These are phyloP conservation scores for Luffia ferchaultella DNA, from an alignment of 2,888 invertebrate genomes.

Conservation along the genomic window DNA sequence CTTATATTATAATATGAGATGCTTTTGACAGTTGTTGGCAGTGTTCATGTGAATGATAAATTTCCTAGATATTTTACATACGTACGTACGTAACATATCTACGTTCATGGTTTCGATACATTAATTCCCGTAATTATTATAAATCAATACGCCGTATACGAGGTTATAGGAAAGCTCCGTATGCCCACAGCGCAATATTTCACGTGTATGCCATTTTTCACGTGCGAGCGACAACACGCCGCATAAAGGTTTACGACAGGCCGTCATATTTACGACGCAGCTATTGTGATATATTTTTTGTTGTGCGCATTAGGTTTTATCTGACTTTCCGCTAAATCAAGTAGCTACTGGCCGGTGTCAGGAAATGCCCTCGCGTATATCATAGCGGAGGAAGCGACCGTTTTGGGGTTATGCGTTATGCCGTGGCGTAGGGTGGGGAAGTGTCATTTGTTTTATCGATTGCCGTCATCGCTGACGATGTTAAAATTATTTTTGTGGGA, in stretches of 20 bases:
- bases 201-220: constrained; percentile 48
- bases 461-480: constrained; percentile 12
- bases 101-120: too few species aligned
- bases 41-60: too few species aligned
- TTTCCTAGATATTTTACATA: too few species aligned
- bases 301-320: constrained; percentile 67
- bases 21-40: too few species aligned
- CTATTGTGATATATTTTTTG: constrained; percentile 66
- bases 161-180: background rate
- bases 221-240: constrained; percentile 56
- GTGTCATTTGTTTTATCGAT: constrained; percentile 49
- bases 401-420: constrained; percentile 53
- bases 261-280: constrained; percentile 62
- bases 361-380: constrained; percentile 62
- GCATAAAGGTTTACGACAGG: constrained; percentile 65
- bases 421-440: constrained; percentile 32
- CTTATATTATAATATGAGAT: too few species aligned
- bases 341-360: constrained; percentile 66
- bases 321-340: constrained; percentile 67
- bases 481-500: too few species aligned
- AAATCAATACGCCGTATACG: background rate
- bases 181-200: background rate
- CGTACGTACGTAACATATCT: too few species aligned
- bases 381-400: constrained; percentile 46
- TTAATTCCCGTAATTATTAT: background rate